Conservation (phyloP, 2,888 invertebrate species). For the Drosophila pegasa region DNA sequence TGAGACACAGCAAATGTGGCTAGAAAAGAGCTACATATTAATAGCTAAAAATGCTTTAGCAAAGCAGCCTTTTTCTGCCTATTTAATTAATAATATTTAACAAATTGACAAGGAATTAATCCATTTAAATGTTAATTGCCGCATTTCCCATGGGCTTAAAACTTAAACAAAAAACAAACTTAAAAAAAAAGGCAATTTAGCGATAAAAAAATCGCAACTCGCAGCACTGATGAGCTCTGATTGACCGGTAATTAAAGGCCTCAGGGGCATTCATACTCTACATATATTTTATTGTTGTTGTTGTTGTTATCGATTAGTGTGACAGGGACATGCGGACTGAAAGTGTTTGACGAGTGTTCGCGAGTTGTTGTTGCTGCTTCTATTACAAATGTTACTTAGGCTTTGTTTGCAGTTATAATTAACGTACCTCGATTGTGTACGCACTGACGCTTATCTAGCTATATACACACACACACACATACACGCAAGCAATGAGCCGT, state of each 20-base stretch:
- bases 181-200: neutral
- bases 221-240: conserved; percentile 9
- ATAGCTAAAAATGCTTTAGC: neutral
- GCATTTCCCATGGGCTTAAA: neutral
- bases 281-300: neutral
- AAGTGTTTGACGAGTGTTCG: conserved; percentile 8
- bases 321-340: conserved; percentile 27
- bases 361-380: conserved; percentile 9
- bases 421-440: conserved; percentile 46
- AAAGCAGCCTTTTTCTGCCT: neutral
- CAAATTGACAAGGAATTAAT: neutral
- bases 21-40: neutral
- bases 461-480: conserved; percentile 3
- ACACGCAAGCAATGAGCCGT: neutral
- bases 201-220: neutral
- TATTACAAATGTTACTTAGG: conserved; percentile 33
- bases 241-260: conserved; percentile 11
- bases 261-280: conserved; percentile 8
- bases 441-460: conserved; percentile 49
- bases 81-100: neutral
- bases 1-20: neutral
- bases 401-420: conserved; percentile 53
- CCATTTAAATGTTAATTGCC: neutral
- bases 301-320: conserved; percentile 35
- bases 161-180: neutral